These are phyloP conservation scores for Luperina testacea DNA, from an alignment of 2,888 invertebrate species.

Conservation along the genomic window DNA sequence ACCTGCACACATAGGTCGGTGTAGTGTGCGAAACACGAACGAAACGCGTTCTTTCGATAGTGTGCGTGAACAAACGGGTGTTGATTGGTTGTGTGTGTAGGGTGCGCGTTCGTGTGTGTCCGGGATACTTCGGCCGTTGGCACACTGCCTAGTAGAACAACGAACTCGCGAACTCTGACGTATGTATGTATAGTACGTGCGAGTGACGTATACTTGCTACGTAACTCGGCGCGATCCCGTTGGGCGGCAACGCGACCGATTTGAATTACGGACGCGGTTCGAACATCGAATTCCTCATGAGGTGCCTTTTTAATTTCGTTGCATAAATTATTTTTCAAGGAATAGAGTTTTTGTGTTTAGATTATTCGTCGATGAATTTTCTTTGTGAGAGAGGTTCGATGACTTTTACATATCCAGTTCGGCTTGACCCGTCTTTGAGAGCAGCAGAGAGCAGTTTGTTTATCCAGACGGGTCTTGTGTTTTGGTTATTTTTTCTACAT, in stretches of 20 bases:
- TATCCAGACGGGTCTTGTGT: constrained; percentile 54
- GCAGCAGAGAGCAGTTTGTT: constrained; percentile 44
- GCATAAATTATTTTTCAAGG: constrained; percentile 57
- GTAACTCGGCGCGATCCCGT: constrained; percentile 77
- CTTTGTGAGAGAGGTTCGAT: constrained; percentile 76
- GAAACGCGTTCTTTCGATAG: constrained; percentile 63
- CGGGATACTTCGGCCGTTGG: constrained; percentile 83
- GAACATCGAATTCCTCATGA: constrained; percentile 33
- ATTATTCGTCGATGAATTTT: constrained; percentile 70
- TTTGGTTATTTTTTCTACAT: constrained; percentile 58
- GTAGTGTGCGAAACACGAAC: constrained; percentile 70
- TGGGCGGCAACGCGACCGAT: constrained; percentile 73
- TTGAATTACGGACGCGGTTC: constrained; percentile 63
- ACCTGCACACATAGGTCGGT: constrained; percentile 64
- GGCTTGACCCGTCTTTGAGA: constrained; percentile 60
- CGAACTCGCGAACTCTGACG: constrained; percentile 86
- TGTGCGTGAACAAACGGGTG: constrained; percentile 70
- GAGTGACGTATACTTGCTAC: constrained; percentile 77
- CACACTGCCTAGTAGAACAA: constrained; percentile 89
- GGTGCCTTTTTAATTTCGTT: constrained; percentile 60
- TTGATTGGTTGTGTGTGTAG: constrained; percentile 67
- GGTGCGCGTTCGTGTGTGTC: constrained; percentile 70
- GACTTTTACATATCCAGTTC: constrained; percentile 67
- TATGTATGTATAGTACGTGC: constrained; percentile 76
- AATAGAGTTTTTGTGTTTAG: constrained; percentile 58